Base-by-base conservation (phyloP, 2,797 vertebrate genomes). In the Phalloptychus januarius region DNA sequence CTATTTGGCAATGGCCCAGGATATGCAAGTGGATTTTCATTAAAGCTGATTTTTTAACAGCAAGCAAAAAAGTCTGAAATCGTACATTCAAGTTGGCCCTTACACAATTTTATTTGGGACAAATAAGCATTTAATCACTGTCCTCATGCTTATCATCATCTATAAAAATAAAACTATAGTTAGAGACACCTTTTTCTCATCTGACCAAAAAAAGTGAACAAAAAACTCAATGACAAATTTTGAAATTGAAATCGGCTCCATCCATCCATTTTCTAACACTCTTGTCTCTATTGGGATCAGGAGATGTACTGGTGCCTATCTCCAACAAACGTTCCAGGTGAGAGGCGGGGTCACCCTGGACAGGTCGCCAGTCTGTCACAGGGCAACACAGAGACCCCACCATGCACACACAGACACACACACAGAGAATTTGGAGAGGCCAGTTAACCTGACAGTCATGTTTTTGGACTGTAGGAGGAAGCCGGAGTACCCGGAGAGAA, bases 1-100 rank as follows among this genome's bases (percentile, higher is more conserved):
- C 92, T 80, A 20, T 80, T 94, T 90, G 78, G 78, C 92, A 88
- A 73, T 73, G 61, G 61, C 81, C 18, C 8, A 40, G 36, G 4
- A 23, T 40, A 2, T 69, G 38, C 8, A 42, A 69, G 11, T 5
- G 2, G 38, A 69, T 69, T 69, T 42, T 15, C 4, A 15, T 25
- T 42, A 42, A 25, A 38, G 20, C 36, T 25, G 36, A 2, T 23
- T 23, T 40, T 67, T 67, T 2, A 40, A 2, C 61, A 23, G 18
- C 7, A 65, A 65, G 16, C 20, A n/a, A 42, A 67, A 61, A 20
- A 1, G 18, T 67, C 33, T 36, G 20, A 38, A 23, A 67, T 67
- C 0, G 16, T 65, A 5, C 63, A 20, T 20, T 25, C 63, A 40
- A 23, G 7, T 16, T 2, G 15, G 5, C 2, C 61, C 16, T 63